A percentile compares a stretch with the other conserved stretches of the same genome.
Conservation (phyloP, 1,140 invertebrate genomes). For the Drosophila pseudoananassae region DNA sequence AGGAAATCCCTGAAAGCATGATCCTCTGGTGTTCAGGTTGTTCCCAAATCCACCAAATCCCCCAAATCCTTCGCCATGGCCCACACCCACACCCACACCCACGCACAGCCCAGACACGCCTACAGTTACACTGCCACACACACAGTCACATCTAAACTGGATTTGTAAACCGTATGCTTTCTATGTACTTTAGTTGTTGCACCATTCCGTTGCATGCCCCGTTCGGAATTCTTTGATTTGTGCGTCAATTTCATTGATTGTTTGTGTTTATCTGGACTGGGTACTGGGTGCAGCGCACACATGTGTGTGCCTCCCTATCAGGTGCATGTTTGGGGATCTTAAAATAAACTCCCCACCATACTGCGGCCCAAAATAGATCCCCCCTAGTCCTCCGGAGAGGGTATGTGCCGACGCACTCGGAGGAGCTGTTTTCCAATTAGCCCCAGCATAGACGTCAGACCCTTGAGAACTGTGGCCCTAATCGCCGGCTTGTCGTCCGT, state of each 20-base stretch:
- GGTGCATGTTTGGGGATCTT: conserved; percentile 27
- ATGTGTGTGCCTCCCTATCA: neutral
- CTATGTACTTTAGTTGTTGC: conserved; percentile 21
- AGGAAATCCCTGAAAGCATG: neutral
- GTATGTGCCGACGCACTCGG: conserved; percentile 28
- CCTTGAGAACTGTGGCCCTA: conserved; percentile 8
- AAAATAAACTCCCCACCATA: conserved; percentile 32
- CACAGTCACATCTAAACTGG: conserved; percentile 14
- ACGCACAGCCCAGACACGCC: conserved; percentile 49
- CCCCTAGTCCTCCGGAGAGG: conserved; percentile 18
- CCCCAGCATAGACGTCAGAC: conserved; percentile 27
- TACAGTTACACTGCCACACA: conserved; percentile 38
- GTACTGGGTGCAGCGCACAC: neutral
- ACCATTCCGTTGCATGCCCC: conserved; percentile 30
- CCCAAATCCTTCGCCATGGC: conserved; percentile 45
- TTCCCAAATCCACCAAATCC: too few species aligned
- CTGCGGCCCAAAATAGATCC: neutral
- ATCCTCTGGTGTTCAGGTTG: conserved; percentile 19
- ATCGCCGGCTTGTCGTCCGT: conserved; percentile 20
- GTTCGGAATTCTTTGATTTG: conserved; percentile 22
- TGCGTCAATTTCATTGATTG: conserved; percentile 42
- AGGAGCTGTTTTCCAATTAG: conserved; percentile 36
- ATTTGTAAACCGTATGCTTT: conserved; percentile 32
- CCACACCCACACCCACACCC: conserved; percentile 8
- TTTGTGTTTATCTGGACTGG: conserved; percentile 4